Conservation (phyloP, 2,888 invertebrate species). For the Drosophila seclusa region DNA sequence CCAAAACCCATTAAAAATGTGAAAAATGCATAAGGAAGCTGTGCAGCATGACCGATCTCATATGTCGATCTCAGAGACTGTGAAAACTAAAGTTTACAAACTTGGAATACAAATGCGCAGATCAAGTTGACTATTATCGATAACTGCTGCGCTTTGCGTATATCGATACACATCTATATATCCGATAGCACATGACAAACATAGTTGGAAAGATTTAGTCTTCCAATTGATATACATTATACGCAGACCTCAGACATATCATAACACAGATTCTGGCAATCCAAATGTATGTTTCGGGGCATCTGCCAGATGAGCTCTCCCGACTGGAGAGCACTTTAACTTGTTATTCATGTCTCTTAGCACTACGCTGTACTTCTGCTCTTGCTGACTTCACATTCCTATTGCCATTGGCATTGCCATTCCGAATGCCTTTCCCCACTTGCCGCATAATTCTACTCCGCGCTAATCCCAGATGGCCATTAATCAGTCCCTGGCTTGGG, state of each 20-base stretch:
- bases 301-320: not conserved
- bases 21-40: not conserved
- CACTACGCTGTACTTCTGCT: not conserved
- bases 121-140: not conserved
- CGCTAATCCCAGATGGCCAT: conserved; percentile 29
- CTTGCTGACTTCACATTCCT: not conserved
- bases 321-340: not conserved
- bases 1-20: not conserved
- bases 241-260: too few species aligned
- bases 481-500: conserved; percentile 37
- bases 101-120: not conserved
- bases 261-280: not conserved
- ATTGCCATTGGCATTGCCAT: not conserved
- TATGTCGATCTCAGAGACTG: not conserved
- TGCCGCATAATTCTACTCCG: not conserved
- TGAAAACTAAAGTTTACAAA: not conserved
- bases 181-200: not conserved
- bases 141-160: not conserved
- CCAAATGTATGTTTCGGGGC: not conserved
- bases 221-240: too few species aligned
- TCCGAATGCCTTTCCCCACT: not conserved
- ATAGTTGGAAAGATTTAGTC: too few species aligned
- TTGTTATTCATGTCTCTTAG: not conserved
- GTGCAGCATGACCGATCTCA: not conserved
- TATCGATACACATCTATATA: not conserved